These are phyloP conservation scores for Alethe castanea DNA, from an alignment of 2,113 vertebrate genomes.

Conservation along the genomic window DNA sequence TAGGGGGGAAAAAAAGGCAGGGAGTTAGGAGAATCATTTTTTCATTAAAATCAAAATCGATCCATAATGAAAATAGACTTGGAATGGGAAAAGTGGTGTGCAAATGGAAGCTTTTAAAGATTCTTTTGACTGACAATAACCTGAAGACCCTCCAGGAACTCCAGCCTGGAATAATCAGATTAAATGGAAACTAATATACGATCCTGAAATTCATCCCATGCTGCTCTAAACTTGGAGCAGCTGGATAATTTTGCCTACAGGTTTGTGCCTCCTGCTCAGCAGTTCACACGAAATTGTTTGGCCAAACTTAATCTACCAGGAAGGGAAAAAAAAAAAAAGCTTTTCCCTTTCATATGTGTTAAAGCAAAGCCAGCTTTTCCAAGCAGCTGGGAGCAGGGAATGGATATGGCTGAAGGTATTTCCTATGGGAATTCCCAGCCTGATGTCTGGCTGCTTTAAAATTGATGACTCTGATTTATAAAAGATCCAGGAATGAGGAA, in stretches of 20 bases:
- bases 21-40: background rate
- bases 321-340: background rate
- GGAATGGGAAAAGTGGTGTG: constrained; percentile 32
- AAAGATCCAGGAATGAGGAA: background rate
- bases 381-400: constrained; percentile 2
- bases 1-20: fast-evolving
- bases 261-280: constrained; percentile 60
- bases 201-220: constrained; percentile 62
- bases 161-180: constrained; percentile 65
- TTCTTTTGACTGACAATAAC: constrained; percentile 65
- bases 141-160: constrained; percentile 66
- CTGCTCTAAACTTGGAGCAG: constrained; percentile 60
- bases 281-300: constrained; percentile 62
- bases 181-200: constrained; percentile 64
- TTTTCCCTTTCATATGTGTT: constrained; percentile 22
- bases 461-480: background rate
- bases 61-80: constrained; percentile 41
- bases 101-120: constrained; percentile 62
- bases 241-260: constrained; percentile 62
- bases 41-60: constrained; percentile 34
- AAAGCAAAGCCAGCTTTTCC: constrained; percentile 45
- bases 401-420: background rate
- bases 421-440: background rate
- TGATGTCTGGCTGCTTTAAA: background rate
- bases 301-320: constrained; percentile 48